phyloP scores from a whole-genome alignment of 2,888 invertebrate species.

The Tiphia femorata region DNA sequence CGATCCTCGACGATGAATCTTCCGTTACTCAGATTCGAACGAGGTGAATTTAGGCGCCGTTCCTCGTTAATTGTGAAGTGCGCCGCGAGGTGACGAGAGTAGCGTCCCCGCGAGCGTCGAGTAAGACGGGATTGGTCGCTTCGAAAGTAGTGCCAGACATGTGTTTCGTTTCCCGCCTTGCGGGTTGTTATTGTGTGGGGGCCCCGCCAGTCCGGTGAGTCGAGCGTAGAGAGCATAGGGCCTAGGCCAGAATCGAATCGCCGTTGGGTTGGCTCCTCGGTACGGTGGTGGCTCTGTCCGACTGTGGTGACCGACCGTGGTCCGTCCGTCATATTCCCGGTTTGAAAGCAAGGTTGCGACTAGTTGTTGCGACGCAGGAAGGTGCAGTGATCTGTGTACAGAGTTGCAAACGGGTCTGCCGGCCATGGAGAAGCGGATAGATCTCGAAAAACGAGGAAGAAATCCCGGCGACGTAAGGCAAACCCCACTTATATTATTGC shows the following conservation, averaged over 20 bases:
- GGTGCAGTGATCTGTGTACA: conserved; percentile 49
- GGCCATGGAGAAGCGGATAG: conserved; percentile 94
- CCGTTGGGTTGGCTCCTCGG: conserved; percentile 55
- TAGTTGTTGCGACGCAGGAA: conserved; percentile 66
- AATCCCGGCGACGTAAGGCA: conserved; percentile 88
- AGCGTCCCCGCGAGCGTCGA: conserved; percentile 18
- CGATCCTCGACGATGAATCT: too few relatives aligned
- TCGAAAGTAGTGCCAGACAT: conserved; percentile 65
- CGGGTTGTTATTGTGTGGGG: conserved; percentile 58
- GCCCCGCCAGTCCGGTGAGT: conserved; percentile 54
- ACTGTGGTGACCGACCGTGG: conserved; percentile 59
- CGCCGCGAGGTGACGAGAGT: conserved; percentile 31
- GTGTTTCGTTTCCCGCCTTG: conserved; percentile 67
- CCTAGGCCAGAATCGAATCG: conserved; percentile 59
- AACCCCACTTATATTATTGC: conserved; percentile 45
- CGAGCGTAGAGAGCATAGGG: conserved; percentile 48
- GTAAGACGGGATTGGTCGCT: conserved; percentile 56
- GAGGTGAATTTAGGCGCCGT: conserved; percentile 25
- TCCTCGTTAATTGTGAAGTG: not conserved
- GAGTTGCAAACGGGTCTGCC: conserved; percentile 41
- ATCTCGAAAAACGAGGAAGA: conserved; percentile 93
- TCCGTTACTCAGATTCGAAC: too few relatives aligned
- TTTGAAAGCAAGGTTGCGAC: conserved; percentile 66
- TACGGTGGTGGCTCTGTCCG: conserved; percentile 55
- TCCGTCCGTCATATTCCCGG: conserved; percentile 66